Percentiles rank a stretch among this genome's conserved stretches.
These are phyloP conservation scores for Amphiprion clarkii DNA, from an alignment of 2,797 vertebrate species.

Conservation along the genomic window DNA sequence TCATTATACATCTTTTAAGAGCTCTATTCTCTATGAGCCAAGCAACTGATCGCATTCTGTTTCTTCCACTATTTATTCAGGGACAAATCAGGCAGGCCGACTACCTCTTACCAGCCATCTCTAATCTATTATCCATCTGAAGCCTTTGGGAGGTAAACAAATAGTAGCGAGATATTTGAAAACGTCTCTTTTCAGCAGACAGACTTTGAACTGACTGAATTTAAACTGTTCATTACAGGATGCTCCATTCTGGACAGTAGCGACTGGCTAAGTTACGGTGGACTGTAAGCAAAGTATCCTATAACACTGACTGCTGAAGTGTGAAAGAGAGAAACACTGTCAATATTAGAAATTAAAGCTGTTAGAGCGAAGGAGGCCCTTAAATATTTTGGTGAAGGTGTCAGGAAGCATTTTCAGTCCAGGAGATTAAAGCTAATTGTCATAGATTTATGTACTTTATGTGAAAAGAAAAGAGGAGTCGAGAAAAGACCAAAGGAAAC, in stretches of 20 bases:
- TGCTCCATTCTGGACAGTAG: conserved; percentile 21
- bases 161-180: conserved; percentile 59
- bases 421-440: conserved; percentile 12
- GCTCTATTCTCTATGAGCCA: background rate
- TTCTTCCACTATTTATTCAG: conserved; percentile 41
- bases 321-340: background rate
- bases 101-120: conserved; percentile 37
- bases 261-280: background rate
- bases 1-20: conserved; percentile 10
- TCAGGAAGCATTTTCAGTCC: conserved; percentile 6
- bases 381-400: background rate
- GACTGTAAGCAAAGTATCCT: background rate
- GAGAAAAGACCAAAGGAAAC: conserved; percentile 49
- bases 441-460: conserved; percentile 25
- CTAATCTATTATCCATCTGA: conserved; percentile 52
- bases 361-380: background rate
- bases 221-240: conserved; percentile 52
- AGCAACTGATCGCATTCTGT: conserved; percentile 30
- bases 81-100: conserved; percentile 48
- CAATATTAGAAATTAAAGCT: conserved; percentile 6
- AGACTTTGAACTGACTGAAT: conserved; percentile 50
- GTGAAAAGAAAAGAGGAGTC: conserved; percentile 31
- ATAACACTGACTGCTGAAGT: background rate
- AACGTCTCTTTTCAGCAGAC: conserved; percentile 49
- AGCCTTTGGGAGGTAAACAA: conserved; percentile 55